Evolutionary conservation across 2,888 invertebrate species (phyloP), one percentile per base, ranked within the genome.

Genomic region (Agrotis exclamationis): DNA sequence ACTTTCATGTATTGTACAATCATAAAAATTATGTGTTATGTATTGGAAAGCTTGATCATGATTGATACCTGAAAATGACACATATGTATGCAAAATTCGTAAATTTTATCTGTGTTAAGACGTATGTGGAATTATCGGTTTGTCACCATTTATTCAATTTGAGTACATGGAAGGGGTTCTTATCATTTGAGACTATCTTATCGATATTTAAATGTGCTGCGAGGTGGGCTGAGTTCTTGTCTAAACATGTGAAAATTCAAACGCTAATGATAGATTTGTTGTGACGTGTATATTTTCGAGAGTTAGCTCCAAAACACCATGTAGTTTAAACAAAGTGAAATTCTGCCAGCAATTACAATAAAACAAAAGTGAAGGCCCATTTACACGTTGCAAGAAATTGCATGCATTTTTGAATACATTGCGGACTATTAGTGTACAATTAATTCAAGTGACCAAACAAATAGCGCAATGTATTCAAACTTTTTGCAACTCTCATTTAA

Each of bases 161-260:
- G 18, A 0, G 44, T 51, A 70, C 13, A 51, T 33, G 24, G 45
- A 44, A 18, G 24, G 24, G 11, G 24, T 47, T 24, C 4, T 48
- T 72, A 72, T 65, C 51, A 28, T 3, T 0, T 39, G 20, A 7
- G 2, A 20, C 13, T 63, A 60, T 72, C 67, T 58, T 75, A 73
- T 58, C 66, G 33, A 44, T n/a, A 66, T 53, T 45, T 18, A 39
- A 66, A 75, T 72, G 9, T 33, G 20, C 11, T 45, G 18, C 13
- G 9, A 33, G 45, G 11, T 2, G 13, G 18, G 57, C n/a, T 20
- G 47, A 28, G 45, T 53, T 74, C 16, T 39, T 60, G 18, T 33
- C 33, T 2, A 50, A 60, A 53, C 9, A 9, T 39, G 39, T 39
- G 1, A 39, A 39, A 39, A 39, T 11, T 11, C 0, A 39, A 39